Base-by-base conservation (phyloP, 2,888 invertebrate species). In the Sarcophaga subvicina region DNA sequence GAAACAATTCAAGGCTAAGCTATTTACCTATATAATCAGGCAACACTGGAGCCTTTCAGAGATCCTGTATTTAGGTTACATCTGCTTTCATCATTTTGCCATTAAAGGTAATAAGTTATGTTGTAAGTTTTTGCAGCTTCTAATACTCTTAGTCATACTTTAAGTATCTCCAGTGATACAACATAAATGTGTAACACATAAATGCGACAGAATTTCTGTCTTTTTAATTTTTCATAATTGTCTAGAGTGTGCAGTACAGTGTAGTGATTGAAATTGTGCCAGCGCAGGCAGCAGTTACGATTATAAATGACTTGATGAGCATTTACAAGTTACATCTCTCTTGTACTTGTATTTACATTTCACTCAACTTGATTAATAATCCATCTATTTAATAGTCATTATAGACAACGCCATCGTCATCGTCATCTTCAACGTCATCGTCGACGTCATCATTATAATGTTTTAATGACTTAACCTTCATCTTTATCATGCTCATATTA, bases 291-390 rank as follows among this genome's bases (percentile, higher is more conserved):
- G 3, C 3, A 64, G 17, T 17, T 54, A 10, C 49, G 10, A 14
- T 12, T 54, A 54, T 17, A 54, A 54, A 54, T 54, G 8, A 80
- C 2, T 47, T 47, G 22, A 54, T 70, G 70, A 59, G 54, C 17
- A 17, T 5, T 54, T 37, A 37, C 54, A 54, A 54, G 17, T 54
- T 17, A 17, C 2, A 37, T 37, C 8, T 10, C 8, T 45, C 45
- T 49, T 22, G 37, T 75, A 11, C 49, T 54, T 8, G 63, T 83
- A 49, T 47, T 73, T 73, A 62, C 60, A 62, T 76, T 64, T 71
- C 37, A 71, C 84, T 84, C 66, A 76, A 70, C 70, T 70, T 84
- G 76, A 84, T 84, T 80, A 85, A 76, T 76, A 79, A 80, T 71
- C 60, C 71, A 80, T 80, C 45, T 49, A 72, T 80, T 49, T 64